A percentile compares a stretch with the other conserved stretches of the same genome.
phyloP scores from a whole-genome alignment of 2,113 vertebrate species.

The Oncorhynchus gorbuscha region DNA sequence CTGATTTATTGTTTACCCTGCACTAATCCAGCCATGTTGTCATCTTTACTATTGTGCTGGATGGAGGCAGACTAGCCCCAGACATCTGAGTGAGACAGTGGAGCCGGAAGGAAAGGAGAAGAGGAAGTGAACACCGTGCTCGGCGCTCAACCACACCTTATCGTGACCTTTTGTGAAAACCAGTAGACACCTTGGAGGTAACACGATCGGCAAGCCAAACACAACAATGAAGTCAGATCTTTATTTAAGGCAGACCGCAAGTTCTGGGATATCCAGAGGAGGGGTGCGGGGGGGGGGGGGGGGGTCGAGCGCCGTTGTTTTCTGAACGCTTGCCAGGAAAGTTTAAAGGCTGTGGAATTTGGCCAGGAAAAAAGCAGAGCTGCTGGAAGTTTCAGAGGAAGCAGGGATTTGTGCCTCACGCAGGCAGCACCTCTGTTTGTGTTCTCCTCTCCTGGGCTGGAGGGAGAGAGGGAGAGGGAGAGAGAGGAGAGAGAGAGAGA shows the following conservation, averaged over 20 bases:
- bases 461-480: no score
- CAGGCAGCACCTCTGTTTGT: slow-evolving; percentile 84
- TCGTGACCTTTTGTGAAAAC: slow-evolving; percentile 69
- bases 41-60: neutral
- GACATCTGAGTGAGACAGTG: neutral
- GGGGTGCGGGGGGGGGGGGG: slow-evolving; percentile 50
- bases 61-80: no score
- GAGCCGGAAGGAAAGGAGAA: neutral
- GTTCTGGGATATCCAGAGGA: slow-evolving; percentile 73
- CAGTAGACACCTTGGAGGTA: slow-evolving; percentile 73
- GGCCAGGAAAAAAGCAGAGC: slow-evolving; percentile 82
- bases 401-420: slow-evolving; percentile 82
- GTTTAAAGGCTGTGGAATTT: slow-evolving; percentile 96
- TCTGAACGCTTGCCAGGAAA: slow-evolving; percentile 87
- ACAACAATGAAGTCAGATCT: slow-evolving; percentile 76
- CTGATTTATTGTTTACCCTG: slow-evolving; percentile 58
- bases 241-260: slow-evolving; percentile 73
- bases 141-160: slow-evolving; percentile 48
- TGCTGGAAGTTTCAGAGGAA: slow-evolving; percentile 91
- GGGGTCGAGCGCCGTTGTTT: slow-evolving; percentile 63
- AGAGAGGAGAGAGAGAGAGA: fast-evolving
- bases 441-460: slow-evolving; percentile 72
- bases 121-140: slow-evolving; percentile 26
- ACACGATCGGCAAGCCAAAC: slow-evolving; percentile 73
- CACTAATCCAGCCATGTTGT: slow-evolving; percentile 62